Evolutionary conservation across 2,797 vertebrate genomes (phyloP).

Genomic region (Parambassis ranga): DNA sequence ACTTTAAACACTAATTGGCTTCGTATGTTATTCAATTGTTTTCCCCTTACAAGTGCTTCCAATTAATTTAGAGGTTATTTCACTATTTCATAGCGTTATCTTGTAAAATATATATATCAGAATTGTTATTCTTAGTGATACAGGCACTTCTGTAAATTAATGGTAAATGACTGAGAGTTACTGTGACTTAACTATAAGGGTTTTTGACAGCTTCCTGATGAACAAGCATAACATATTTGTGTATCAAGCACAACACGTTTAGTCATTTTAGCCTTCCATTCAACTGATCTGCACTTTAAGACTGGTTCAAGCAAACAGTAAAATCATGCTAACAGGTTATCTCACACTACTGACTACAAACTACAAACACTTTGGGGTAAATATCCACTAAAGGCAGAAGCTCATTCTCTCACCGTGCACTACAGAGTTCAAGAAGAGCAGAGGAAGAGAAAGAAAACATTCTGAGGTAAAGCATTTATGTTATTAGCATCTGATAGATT

Average conservation of each 20-base stretch:
- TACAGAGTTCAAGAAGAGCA: conserved; percentile 47
- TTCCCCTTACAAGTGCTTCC: too few relatives aligned
- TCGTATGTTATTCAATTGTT: neutral
- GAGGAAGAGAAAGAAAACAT: conserved; percentile 21
- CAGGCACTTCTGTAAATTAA: too few relatives aligned
- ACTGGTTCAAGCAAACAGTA: neutral
- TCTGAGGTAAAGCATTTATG: conserved; percentile 15
- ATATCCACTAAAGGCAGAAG: conserved; percentile 51
- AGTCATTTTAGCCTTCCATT: conserved; percentile 53
- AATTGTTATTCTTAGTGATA: neutral
- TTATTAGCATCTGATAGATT: conserved; percentile 4
- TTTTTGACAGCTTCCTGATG: neutral
- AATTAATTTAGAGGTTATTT: too few relatives aligned
- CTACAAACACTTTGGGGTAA: conserved; percentile 14
- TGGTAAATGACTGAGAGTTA: too few relatives aligned
- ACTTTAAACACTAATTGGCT: neutral
- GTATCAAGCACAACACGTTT: conserved; percentile 31
- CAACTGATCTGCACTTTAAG: conserved; percentile 2
- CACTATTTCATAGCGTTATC: too few relatives aligned
- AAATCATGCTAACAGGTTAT: conserved; percentile 11
- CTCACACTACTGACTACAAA: neutral
- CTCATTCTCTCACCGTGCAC: conserved; percentile 69
- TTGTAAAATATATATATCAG: neutral
- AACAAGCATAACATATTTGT: neutral
- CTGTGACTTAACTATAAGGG: too few relatives aligned